Percentiles rank a stretch among this genome's conserved stretches.
These are phyloP conservation scores for Strix aluco DNA, from an alignment of 2,113 vertebrate genomes.

Conservation along the genomic window DNA sequence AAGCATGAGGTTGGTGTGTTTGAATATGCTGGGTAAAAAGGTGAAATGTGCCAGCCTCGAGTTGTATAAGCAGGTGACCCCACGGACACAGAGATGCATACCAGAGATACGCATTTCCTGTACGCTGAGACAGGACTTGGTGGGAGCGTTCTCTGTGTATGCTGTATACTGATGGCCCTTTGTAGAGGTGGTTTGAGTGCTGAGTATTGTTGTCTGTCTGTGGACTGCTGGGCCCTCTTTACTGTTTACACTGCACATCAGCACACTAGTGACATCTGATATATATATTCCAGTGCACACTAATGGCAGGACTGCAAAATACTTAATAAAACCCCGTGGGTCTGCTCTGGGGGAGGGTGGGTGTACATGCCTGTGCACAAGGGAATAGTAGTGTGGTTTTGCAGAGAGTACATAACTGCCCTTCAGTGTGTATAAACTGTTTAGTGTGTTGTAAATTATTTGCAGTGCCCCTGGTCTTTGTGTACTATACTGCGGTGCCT, in stretches of 20 bases:
- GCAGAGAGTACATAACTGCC: not conserved
- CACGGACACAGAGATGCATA: not conserved
- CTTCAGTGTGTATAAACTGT: accelerated
- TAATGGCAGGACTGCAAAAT: not conserved
- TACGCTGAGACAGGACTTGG: not conserved
- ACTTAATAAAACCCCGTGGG: accelerated
- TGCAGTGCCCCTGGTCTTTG: not conserved
- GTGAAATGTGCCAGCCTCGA: not conserved
- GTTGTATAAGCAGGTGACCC: not conserved
- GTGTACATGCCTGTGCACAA: accelerated
- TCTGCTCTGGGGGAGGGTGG: not conserved
- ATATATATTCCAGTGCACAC: not conserved
- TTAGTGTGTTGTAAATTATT: not conserved
- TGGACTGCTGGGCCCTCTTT: not conserved
- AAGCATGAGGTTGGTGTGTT: not conserved
- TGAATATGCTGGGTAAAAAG: not conserved
- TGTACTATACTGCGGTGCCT: not conserved
- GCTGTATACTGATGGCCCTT: not conserved
- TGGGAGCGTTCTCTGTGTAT: accelerated
- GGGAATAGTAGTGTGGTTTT: not conserved
- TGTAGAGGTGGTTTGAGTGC: not conserved
- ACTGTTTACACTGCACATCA: not conserved
- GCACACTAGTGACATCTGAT: not conserved
- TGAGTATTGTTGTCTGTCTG: not conserved
- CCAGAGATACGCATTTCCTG: accelerated